A percentile compares a stretch with the other conserved stretches of the same genome.
phyloP scores from a whole-genome alignment of 2,113 vertebrate species.

The Cariama cristata region DNA sequence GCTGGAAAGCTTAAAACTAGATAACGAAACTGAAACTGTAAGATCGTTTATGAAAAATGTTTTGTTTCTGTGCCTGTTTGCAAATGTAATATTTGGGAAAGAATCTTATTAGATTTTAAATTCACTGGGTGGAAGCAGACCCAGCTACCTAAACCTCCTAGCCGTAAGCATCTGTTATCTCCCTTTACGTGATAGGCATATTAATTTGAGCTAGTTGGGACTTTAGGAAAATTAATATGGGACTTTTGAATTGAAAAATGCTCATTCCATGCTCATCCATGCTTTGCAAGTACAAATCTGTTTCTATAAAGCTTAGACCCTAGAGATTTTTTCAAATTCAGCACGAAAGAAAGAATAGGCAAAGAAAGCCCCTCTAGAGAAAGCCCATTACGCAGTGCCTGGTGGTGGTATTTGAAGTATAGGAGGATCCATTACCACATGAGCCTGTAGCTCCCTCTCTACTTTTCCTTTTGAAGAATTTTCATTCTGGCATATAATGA shows the following conservation, averaged over 20 bases:
- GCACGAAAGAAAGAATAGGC: neutral
- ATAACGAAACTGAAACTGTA: neutral
- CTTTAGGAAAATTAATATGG: neutral
- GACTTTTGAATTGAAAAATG: neutral
- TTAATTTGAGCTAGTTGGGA: neutral
- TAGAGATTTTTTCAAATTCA: neutral
- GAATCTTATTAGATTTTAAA: neutral
- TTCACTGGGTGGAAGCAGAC: neutral
- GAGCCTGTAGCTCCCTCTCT: neutral
- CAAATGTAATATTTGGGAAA: neutral
- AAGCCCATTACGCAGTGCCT: neutral
- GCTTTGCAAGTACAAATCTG: neutral
- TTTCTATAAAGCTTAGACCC: neutral
- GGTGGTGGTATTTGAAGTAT: neutral
- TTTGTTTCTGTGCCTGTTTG: neutral
- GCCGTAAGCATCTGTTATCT: neutral
- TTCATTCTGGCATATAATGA: neutral
- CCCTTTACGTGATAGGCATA: neutral
- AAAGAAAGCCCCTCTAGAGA: neutral
- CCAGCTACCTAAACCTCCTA: neutral
- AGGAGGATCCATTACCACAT: neutral
- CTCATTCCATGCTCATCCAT: neutral
- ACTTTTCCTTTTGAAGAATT: neutral
- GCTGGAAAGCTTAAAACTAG: neutral
- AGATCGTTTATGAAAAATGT: neutral